phyloP scores from a whole-genome alignment of 2,113 vertebrate species.

The Colinus virginianus region DNA sequence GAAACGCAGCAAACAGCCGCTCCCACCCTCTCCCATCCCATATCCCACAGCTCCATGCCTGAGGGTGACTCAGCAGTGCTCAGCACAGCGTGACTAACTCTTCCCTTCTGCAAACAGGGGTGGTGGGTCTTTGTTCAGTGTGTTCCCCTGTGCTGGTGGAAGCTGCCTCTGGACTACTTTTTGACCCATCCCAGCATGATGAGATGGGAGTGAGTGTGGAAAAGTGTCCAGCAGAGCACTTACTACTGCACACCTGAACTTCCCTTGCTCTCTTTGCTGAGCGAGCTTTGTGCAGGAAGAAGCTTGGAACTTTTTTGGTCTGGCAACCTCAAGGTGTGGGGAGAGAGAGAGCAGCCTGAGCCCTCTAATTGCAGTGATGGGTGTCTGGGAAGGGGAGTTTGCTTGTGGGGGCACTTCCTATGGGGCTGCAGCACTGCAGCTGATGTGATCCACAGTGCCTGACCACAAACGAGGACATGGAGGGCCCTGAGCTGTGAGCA shows the following conservation, averaged over 20 bases:
- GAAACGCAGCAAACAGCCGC: background rate
- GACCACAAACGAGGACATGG: accelerated
- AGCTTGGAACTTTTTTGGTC: background rate
- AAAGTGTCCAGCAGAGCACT: accelerated
- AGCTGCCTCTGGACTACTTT: background rate
- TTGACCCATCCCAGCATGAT: accelerated
- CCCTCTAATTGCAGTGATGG: background rate
- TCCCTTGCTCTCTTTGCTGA: background rate
- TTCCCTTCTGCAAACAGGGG: background rate
- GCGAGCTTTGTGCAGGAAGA: background rate
- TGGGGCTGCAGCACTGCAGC: background rate
- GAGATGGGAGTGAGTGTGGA: background rate
- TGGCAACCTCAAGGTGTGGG: background rate
- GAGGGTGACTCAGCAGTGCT: conserved; percentile 22
- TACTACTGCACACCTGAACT: accelerated
- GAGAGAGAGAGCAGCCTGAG: background rate
- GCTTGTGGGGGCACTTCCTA: accelerated
- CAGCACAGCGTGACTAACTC: conserved; percentile 16
- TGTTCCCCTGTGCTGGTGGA: background rate
- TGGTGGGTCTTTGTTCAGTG: background rate
- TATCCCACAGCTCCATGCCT: background rate
- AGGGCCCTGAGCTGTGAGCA: background rate
- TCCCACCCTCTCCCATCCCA: background rate
- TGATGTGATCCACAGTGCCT: accelerated
- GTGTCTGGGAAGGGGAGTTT: background rate